Evolutionary conservation across 2,888 invertebrate species (phyloP).

Genomic region (Lasius platythorax): DNA sequence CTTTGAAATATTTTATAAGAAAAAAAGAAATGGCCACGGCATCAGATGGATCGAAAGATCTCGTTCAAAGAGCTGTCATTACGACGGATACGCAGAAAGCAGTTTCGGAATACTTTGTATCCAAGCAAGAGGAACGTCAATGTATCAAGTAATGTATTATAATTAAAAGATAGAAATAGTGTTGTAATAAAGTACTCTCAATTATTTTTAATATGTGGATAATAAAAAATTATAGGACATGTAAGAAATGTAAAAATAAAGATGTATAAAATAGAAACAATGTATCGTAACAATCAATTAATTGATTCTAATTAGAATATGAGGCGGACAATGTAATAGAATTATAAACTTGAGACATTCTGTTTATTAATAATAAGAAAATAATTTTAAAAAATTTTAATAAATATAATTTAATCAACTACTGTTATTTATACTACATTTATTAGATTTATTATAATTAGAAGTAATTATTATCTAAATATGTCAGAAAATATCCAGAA

Average conservation of each 20-base stretch:
- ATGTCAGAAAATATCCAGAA: slow-evolving; percentile 88
- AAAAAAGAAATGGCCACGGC: slow-evolving; percentile 42
- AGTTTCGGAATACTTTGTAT: slow-evolving; percentile 87
- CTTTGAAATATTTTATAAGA: neutral
- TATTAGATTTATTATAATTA: neutral
- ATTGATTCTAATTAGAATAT: no score
- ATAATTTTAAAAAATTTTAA: neutral
- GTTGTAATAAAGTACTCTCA: neutral
- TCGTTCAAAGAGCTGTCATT: slow-evolving; percentile 72
- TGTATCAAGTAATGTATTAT: slow-evolving; percentile 85
- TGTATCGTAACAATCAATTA: neutral
- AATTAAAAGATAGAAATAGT: slow-evolving; percentile 10
- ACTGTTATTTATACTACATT: neutral
- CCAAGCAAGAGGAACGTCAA: slow-evolving; percentile 87
- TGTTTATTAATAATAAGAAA: neutral
- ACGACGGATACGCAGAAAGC: slow-evolving; percentile 85
- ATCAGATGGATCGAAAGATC: slow-evolving; percentile 56
- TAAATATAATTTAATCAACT: slow-evolving; percentile 6
- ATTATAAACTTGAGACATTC: neutral
- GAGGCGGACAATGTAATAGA: slow-evolving; percentile 6
- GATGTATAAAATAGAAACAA: neutral
- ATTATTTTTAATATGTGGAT: slow-evolving; percentile 4
- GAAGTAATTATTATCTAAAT: slow-evolving; percentile 22
- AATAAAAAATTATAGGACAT: neutral
- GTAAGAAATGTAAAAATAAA: slow-evolving; percentile 3